These are phyloP conservation scores for Montifringilla adamsi DNA, from an alignment of 2,113 vertebrate genomes.

Conservation along the genomic window DNA sequence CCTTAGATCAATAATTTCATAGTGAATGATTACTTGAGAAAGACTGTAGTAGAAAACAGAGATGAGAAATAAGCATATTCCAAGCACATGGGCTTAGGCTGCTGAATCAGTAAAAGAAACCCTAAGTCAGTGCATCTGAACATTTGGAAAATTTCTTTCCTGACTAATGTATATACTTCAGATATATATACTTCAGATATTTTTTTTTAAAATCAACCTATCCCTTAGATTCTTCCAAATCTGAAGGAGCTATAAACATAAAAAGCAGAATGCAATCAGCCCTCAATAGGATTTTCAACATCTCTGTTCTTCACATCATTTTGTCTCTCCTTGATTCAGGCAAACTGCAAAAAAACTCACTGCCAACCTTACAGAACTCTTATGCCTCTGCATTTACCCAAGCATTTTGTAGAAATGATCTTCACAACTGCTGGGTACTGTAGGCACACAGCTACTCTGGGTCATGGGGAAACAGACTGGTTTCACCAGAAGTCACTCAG, in stretches of 20 bases:
- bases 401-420: neutral
- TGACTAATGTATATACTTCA: neutral
- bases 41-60: neutral
- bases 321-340: neutral
- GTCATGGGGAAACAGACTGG: neutral
- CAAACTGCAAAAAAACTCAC: conserved; percentile 17
- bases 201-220: neutral
- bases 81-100: neutral
- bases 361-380: conserved; percentile 40
- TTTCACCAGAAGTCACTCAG: neutral
- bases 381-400: neutral
- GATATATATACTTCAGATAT: neutral
- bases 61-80: neutral
- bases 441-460: neutral
- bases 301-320: conserved; percentile 15
- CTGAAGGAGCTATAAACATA: neutral
- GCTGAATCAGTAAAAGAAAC: neutral
- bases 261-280: neutral
- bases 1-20: neutral
- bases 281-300: conserved; percentile 19
- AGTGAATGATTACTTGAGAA: neutral
- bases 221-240: neutral
- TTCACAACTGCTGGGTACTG: conserved; percentile 11
- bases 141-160: neutral
- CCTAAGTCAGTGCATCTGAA: neutral